These are phyloP conservation scores for Cheilosia variabilis DNA, from an alignment of 2,888 invertebrate species.

Conservation along the genomic window DNA sequence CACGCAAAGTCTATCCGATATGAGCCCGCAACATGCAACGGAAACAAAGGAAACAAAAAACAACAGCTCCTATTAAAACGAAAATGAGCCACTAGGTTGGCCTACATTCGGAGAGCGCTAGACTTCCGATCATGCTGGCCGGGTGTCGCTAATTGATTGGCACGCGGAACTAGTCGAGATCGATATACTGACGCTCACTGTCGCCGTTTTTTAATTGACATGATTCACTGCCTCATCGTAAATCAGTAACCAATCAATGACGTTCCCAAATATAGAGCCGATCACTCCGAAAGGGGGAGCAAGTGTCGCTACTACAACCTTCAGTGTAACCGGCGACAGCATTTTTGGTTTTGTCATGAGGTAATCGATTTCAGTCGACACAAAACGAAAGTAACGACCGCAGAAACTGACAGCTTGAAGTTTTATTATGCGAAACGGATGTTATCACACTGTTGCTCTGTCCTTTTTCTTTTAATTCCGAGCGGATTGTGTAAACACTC, in stretches of 20 bases:
- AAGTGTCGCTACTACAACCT: conserved; percentile 53
- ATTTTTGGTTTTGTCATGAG: conserved; percentile 64
- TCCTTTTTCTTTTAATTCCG: background rate
- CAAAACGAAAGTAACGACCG: conserved; percentile 47
- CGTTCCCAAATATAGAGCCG: conserved; percentile 47
- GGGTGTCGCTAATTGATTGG: conserved; percentile 23
- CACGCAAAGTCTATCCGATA: conserved; percentile 50
- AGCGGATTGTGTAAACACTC: conserved; percentile 8
- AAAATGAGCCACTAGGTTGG: conserved; percentile 39
- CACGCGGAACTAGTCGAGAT: conserved; percentile 59
- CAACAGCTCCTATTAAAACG: conserved; percentile 21
- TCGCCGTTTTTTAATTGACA: conserved; percentile 47
- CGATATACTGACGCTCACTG: conserved; percentile 7
- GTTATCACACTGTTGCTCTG: conserved; percentile 25
- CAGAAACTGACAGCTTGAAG: conserved; percentile 1
- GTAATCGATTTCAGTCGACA: conserved; percentile 36
- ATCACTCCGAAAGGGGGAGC: conserved; percentile 32
- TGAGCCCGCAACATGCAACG: conserved; percentile 49
- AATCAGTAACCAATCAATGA: conserved; percentile 51
- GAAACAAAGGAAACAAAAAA: conserved; percentile 36
- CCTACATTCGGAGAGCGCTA: conserved; percentile 14
- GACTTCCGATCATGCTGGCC: conserved; percentile 34
- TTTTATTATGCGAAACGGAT: conserved; percentile 47
- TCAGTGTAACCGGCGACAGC: conserved; percentile 36
- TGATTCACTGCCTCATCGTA: conserved; percentile 49